phyloP scores from a whole-genome alignment of 1,140 invertebrate genomes.

The Drosophila tristis region DNA sequence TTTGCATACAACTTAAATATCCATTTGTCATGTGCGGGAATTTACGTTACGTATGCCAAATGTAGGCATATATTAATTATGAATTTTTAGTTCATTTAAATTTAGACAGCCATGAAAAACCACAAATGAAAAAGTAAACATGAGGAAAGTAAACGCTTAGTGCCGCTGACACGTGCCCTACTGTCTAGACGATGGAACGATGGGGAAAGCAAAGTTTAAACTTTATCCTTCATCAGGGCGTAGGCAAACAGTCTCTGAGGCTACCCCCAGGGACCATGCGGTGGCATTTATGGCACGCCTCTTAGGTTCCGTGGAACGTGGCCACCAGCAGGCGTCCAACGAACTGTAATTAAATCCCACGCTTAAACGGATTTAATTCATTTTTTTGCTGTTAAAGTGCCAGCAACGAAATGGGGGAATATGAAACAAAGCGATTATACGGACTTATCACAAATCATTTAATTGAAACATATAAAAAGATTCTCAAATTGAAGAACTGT shows the following conservation, averaged over 20 bases:
- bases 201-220: conserved; percentile 7
- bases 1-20: conserved; percentile 73
- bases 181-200: not conserved
- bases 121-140: not conserved
- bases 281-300: conserved; percentile 2
- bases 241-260: not conserved
- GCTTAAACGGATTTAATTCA: conserved; percentile 29
- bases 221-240: not conserved
- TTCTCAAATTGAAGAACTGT: no score
- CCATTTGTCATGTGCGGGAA: conserved; percentile 57
- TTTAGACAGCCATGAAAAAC: conserved; percentile 13
- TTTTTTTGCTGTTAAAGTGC: conserved; percentile 9
- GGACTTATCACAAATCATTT: no score
- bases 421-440: no score
- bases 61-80: conserved; percentile 52
- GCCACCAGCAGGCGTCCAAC: conserved; percentile 4
- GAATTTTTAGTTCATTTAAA: conserved; percentile 56
- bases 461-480: no score
- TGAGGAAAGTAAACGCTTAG: not conserved
- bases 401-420: not conserved
- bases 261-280: not conserved
- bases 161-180: not conserved
- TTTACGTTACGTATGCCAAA: conserved; percentile 1
- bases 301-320: conserved; percentile 4
- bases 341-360: conserved; percentile 26